These are phyloP conservation scores for Helicoverpa assulta DNA, from an alignment of 2,888 invertebrate genomes.

Conservation along the genomic window DNA sequence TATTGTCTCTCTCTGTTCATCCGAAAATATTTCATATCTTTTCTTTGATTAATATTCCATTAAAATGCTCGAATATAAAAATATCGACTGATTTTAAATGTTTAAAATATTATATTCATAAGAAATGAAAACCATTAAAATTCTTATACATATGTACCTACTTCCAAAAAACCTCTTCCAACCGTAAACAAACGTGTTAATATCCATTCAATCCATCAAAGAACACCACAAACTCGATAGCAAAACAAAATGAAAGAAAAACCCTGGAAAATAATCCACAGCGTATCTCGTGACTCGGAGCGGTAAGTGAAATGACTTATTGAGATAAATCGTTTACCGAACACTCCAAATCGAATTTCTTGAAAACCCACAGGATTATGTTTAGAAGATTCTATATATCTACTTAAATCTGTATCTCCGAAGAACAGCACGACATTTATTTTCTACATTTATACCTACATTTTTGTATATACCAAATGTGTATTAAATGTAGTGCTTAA, in stretches of 20 bases:
- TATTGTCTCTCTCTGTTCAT: slow-evolving; percentile 54
- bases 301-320: slow-evolving; percentile 73
- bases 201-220: too few relatives aligned
- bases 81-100: not conserved
- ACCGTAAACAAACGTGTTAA: too few relatives aligned
- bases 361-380: slow-evolving; percentile 56
- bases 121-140: too few relatives aligned
- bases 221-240: slow-evolving; percentile 2
- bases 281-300: slow-evolving; percentile 53
- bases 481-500: slow-evolving; percentile 47
- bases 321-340: slow-evolving; percentile 75
- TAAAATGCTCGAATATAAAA: not conserved
- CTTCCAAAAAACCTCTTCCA: too few relatives aligned
- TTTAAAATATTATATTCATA: not conserved
- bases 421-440: slow-evolving; percentile 45
- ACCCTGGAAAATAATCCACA: slow-evolving; percentile 52
- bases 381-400: slow-evolving; percentile 54
- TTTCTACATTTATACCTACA: too few relatives aligned
- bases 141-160: too few relatives aligned
- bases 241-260: slow-evolving; percentile 3
- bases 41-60: not conserved
- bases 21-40: slow-evolving; percentile 44
- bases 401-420: slow-evolving; percentile 54
- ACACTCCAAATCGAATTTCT: slow-evolving; percentile 72
- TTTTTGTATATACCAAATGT: slow-evolving; percentile 44